Evolutionary conservation across 1,140 invertebrate species (phyloP), one percentile per base, ranked within the genome.

Genomic region (Rhagoletis zephyria): DNA sequence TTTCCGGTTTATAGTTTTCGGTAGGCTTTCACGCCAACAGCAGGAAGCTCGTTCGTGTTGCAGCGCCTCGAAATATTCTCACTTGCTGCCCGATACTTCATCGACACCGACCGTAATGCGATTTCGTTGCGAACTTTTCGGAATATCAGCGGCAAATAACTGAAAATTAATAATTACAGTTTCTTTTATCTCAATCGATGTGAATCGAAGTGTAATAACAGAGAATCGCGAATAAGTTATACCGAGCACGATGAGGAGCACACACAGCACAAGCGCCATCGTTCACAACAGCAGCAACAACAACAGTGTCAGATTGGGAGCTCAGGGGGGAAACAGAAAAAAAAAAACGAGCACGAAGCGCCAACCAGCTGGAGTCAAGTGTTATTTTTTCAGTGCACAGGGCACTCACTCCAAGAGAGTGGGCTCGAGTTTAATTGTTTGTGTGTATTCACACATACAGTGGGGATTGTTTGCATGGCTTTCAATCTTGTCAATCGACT

Each of bases 181-280:
- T 87, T 64, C 86, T 87, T 87, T 87, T 87, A 87, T 87, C 85
- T 61, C 85, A 61, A 86, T 86, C 74, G 74, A 51, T 56, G 48
- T 51, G 74, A 56, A 56, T 81, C 74, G 48, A 81, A 56, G n/a
- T 81, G 51, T 81, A 81, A 56, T 56, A 81, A 81, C 74, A 81
- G 74, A 81, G 74, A 81, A 81, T 56, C 48, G 7, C 19, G 74
- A 81, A 19, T 81, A 48, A 81, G 48, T 81, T 81, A 42, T 56
- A 56, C 48, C 30, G 30, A 81, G 45, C 74, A 81, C 74, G 45
- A n/a, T 7, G 48, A n/a, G 74, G 12, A 19, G 16, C 74, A 10
- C 30, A 30, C 30, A 30, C 30, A 30, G 30, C 30, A 48, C 48
- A 56, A 48, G 42, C 67, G 67, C 67, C 67, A 16, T 56, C 74